phyloP scores from a whole-genome alignment of 2,888 invertebrate species.

The Stenolophus ochropezus region DNA sequence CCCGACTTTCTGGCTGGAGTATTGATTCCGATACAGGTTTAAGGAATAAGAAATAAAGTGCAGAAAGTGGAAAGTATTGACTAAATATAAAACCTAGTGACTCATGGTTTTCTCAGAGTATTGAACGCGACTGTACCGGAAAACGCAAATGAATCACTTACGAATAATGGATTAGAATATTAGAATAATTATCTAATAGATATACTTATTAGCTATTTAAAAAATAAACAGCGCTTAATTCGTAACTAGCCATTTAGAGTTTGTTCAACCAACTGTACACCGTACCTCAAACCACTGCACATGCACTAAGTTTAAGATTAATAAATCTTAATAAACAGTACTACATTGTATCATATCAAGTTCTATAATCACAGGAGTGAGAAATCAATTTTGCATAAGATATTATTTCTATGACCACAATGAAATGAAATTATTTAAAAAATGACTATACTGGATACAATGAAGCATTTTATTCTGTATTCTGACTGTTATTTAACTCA shows the following conservation, averaged over 20 bases:
- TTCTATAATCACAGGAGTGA: no score
- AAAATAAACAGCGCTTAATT: slow-evolving; percentile 1
- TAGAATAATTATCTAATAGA: slow-evolving; percentile 38
- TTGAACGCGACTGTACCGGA: slow-evolving; percentile 26
- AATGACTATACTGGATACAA: no score
- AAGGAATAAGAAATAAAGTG: background rate
- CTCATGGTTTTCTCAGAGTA: slow-evolving; percentile 13
- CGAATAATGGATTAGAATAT: slow-evolving; percentile 41
- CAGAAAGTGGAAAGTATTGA: slow-evolving; percentile 18
- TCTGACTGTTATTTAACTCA: no score
- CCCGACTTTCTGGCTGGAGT: background rate
- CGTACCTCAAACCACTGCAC: background rate
- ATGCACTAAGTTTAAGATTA: no score
- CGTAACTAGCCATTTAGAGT: background rate
- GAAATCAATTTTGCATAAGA: no score
- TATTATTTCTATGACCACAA: no score
- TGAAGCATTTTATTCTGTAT: no score
- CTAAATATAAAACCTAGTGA: slow-evolving; percentile 9
- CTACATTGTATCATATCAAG: no score
- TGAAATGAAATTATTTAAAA: no score
- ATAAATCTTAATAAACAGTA: no score
- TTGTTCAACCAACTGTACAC: background rate
- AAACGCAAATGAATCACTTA: slow-evolving; percentile 40
- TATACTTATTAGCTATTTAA: slow-evolving; percentile 22
- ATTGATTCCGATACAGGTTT: background rate